Evolutionary conservation across 2,113 vertebrate genomes (phyloP), one percentile per base, ranked within the genome.

Genomic region (Ameiurus melas): DNA sequence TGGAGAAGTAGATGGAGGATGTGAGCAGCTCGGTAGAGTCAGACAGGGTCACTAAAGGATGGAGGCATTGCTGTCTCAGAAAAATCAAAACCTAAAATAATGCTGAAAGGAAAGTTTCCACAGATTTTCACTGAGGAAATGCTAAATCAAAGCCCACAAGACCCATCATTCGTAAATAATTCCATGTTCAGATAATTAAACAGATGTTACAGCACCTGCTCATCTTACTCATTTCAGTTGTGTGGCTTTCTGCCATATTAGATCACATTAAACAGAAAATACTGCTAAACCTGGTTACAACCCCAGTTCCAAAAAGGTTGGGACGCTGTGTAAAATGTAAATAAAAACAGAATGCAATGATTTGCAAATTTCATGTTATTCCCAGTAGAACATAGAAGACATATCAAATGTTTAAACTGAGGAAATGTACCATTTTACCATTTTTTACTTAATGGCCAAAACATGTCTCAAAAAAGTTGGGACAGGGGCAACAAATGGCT

Each of bases 121-220:
- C 47, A 25, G n/a, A 81, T 25, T 70, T 81, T 66, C 39, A 75
- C 9, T 9, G 2, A 79, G 22, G 12, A 80, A 53, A 66, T 51
- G 13, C 60, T 33, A 51, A 66, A 55, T 47, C 47, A 87, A 39
- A 83, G 53, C 71, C 20, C 57, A 30, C 84, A 85, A 57, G 70
- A 33, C 30, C 84, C 84, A 58, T 22, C 17, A 36, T 58, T 73
- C 30, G 14, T 2, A 25, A 57, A 75, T 73, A 85, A 39, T 73
- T 85, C 68, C 84, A 77, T 25, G 5, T 75, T 39, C 68, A 17
- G 22, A 60, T 58, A 85, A 60, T 75, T 60, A 73, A 85, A 60
- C 84, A 85, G 84, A 58, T 85, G 68, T 75, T 85, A 27, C 51
- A 58, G 33, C 66, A 73, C 51, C 68, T 84, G 83, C 83, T 84